Percentiles rank a stretch among this genome's conserved stretches.
Conservation (phyloP, 1,140 invertebrate species). For the Harlomillsia oculata region DNA sequence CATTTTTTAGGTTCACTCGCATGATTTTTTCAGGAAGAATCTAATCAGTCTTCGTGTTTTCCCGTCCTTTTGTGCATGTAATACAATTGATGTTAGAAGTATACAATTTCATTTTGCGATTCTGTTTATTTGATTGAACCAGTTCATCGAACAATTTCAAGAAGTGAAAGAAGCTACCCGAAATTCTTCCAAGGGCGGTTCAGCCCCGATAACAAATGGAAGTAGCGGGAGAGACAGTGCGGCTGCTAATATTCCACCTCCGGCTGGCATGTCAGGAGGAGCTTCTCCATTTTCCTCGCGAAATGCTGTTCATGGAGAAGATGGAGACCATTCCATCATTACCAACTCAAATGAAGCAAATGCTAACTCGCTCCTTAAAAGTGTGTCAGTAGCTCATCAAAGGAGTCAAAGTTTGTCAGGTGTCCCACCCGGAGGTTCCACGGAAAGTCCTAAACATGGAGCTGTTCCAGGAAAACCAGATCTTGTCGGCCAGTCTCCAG, state of each 20-base stretch:
- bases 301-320: slow-evolving; percentile 27
- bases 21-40: no score
- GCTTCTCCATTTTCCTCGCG: slow-evolving; percentile 27
- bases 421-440: slow-evolving; percentile 19
- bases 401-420: slow-evolving; percentile 34
- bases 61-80: background rate
- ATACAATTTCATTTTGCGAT: background rate
- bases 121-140: slow-evolving; percentile 30
- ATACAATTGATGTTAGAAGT: background rate
- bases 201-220: slow-evolving; percentile 25
- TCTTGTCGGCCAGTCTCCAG: slow-evolving; percentile 44
- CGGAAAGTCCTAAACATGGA: slow-evolving; percentile 35
- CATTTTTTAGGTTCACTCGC: no score
- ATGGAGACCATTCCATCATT: slow-evolving; percentile 19
- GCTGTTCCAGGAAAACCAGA: slow-evolving; percentile 45
- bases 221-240: slow-evolving; percentile 3
- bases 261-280: slow-evolving; percentile 25
- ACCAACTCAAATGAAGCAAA: slow-evolving; percentile 34
- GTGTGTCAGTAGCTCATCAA: slow-evolving; percentile 28
- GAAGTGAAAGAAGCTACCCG: slow-evolving; percentile 92
- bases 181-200: slow-evolving; percentile 42
- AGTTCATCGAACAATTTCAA: slow-evolving; percentile 99
- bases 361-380: slow-evolving; percentile 31
- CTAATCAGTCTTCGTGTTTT: no score
- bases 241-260: slow-evolving; percentile 30